Percentiles rank a stretch among this genome's conserved stretches.
Conservation (phyloP, 2,888 invertebrate species). For the Drosophila anomalipes region DNA sequence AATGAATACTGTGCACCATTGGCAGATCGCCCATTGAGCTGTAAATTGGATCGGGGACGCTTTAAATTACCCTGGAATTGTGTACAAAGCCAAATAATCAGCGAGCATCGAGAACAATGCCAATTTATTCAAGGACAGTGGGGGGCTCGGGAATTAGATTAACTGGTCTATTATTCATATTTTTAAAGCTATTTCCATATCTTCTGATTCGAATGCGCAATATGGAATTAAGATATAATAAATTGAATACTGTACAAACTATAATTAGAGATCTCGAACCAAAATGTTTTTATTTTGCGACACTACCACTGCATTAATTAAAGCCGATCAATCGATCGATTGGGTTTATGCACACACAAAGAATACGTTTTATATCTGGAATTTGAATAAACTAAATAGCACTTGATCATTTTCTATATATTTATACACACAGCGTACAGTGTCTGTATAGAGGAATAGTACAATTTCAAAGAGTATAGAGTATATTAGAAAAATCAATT, state of each 20-base stretch:
- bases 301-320: neutral
- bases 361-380: constrained; percentile 1
- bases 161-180: neutral
- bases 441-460: neutral
- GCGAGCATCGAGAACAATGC: constrained; percentile 8
- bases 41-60: constrained; percentile 9
- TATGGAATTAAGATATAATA: neutral
- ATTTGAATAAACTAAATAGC: constrained; percentile 3
- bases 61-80: constrained; percentile 25
- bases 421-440: neutral
- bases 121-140: constrained; percentile 9
- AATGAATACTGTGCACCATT: neutral
- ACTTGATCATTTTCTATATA: constrained; percentile 1
- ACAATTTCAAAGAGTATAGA: neutral
- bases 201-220: neutral
- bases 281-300: neutral
- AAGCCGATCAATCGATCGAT: neutral
- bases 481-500: constrained; percentile 49
- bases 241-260: neutral
- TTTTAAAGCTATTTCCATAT: neutral
- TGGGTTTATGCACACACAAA: neutral
- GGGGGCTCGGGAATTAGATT: neutral
- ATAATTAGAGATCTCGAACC: neutral
- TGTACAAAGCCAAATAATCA: constrained; percentile 11
- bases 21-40: constrained; percentile 25